Evolutionary conservation across 2,888 invertebrate genomes (phyloP), one percentile per base, ranked within the genome.

Genomic region (Drosophila fungiperda): DNA sequence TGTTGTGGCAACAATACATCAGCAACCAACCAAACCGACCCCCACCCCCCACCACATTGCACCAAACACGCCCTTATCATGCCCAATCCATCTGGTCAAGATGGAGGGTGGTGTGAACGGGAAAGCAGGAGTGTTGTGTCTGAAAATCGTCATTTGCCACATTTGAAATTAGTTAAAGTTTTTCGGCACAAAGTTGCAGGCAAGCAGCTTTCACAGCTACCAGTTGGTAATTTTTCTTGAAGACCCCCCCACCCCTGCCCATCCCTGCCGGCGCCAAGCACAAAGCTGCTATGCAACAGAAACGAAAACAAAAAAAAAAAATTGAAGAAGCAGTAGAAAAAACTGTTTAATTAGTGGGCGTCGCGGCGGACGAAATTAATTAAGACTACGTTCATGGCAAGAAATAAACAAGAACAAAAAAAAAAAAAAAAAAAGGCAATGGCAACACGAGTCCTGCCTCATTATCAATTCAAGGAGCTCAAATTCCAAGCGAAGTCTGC

Each of bases 141-240:
- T 64, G 63, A 62, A 73, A 73, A 73, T 77, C 76, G 68, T 81
- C 82, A 72, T 79, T 76, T 49, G 82, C 81, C 82, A 84, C 89
- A 89, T 85, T 85, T 87, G 79, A 85, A 85, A 89, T 89, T 87
- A 89, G 85, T 87, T 86, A 70, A 87, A 89, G 88, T 87, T 83
- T 66, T 65, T 57, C 8, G 73, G 55, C 73, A 53, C 57, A 73
- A 83, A 83, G 72, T 82, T 85, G 59, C 33, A 62, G 68, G 68
- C 54, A 38, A 66, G 23, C 33, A 53, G 52, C n/a, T 71, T 68
- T 67, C 64, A 15, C 62, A 65, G 63, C 61, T 65, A 61, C 49
- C 58, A 52, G 64, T 68, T 73, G 62, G 63, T 62, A 66, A 82
- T 68, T 82, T 82, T 53, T 78, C 64, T 58, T 55, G 8, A 20